Evolutionary conservation across 2,888 invertebrate genomes (phyloP).

Genomic region (Elysia crispata): DNA sequence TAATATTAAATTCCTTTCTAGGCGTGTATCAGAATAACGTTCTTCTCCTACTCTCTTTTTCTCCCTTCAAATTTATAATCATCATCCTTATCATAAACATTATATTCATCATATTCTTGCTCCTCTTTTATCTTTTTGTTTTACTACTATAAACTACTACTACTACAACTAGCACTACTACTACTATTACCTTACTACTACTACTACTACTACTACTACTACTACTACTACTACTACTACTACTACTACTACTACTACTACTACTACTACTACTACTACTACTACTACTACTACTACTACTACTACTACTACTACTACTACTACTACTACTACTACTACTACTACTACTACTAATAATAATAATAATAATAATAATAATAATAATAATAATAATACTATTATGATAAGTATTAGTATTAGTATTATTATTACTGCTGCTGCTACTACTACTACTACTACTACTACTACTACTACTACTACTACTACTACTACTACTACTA

Average conservation of each 20-base stretch:
- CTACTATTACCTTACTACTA: conserved; percentile 12
- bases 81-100: no score
- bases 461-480: neutral
- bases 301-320: conserved; percentile 31
- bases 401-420: no score
- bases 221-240: conserved; percentile 31
- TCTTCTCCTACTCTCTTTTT: no score
- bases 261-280: conserved; percentile 31
- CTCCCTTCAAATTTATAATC: no score
- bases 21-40: no score
- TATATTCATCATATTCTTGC: no score
- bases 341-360: neutral
- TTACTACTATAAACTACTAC: neutral
- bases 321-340: conserved; percentile 31
- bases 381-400: no score
- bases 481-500: no score
- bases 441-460: conserved; percentile 1
- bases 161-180: conserved; percentile 19
- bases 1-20: no score
- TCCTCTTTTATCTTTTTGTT: no score
- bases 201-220: conserved; percentile 29
- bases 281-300: conserved; percentile 10
- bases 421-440: neutral
- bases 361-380: neutral
- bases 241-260: conserved; percentile 32